These are phyloP conservation scores for Melanchra persicariae DNA, from an alignment of 2,888 invertebrate genomes.

Conservation along the genomic window DNA sequence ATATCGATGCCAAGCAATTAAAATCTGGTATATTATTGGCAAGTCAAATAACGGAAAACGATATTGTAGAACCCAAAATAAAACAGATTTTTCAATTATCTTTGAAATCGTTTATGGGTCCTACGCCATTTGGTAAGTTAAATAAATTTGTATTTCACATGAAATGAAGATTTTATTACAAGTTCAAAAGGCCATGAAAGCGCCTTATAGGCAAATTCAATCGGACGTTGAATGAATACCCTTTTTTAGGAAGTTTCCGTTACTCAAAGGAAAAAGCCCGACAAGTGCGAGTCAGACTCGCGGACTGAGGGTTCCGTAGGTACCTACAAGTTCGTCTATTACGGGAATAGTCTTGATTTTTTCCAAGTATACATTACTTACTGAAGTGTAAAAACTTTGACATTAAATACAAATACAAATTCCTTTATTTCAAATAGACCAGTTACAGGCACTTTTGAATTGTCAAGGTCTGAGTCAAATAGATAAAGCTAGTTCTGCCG, in stretches of 20 bases:
- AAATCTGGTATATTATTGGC: conserved; percentile 22
- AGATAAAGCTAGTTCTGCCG: too few species aligned
- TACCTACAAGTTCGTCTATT: too few species aligned
- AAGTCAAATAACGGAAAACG: background rate
- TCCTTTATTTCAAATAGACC: too few species aligned
- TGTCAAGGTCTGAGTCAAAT: too few species aligned
- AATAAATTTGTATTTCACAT: conserved; percentile 1
- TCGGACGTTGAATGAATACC: background rate
- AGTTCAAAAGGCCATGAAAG: conserved; percentile 1
- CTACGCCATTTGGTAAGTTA: conserved; percentile 2
- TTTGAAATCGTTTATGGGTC: conserved; percentile 13
- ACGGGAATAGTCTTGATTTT: too few species aligned
- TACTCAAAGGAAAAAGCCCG: background rate
- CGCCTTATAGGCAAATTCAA: conserved; percentile 7
- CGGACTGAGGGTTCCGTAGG: too few species aligned
- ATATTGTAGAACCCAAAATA: background rate
- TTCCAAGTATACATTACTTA: too few species aligned
- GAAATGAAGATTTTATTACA: conserved; percentile 1
- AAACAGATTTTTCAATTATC: conserved; percentile 28
- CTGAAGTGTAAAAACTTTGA: too few species aligned
- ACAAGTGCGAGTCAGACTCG: too few species aligned
- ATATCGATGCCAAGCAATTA: conserved; percentile 26
- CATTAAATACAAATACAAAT: too few species aligned
- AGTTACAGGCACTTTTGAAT: too few species aligned
- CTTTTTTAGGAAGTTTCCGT: background rate